Evolutionary conservation across 2,113 vertebrate genomes (phyloP).

Genomic region (Sciurus niger): DNA sequence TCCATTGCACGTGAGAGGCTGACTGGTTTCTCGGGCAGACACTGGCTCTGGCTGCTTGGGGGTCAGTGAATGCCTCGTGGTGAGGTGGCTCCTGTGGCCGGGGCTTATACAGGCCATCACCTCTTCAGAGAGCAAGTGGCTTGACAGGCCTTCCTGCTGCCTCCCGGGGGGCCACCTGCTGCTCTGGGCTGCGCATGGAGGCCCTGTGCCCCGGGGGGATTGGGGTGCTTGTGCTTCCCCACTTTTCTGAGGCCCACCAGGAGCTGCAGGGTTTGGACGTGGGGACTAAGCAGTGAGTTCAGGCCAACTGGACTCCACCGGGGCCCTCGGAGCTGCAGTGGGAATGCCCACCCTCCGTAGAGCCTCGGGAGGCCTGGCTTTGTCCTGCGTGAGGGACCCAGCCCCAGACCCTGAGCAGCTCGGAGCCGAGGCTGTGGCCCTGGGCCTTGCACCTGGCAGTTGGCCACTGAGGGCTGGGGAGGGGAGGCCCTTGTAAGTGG

Average conservation of each 20-base stretch:
- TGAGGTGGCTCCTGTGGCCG: neutral
- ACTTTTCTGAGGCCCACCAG: neutral
- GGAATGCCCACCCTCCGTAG: neutral
- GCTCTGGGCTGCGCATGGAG: neutral
- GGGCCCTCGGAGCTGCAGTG: neutral
- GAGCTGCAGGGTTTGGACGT: neutral
- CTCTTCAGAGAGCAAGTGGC: too few relatives aligned
- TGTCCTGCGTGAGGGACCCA: neutral
- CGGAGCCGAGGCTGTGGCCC: accelerated
- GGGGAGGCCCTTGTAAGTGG: too few relatives aligned
- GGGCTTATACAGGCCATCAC: neutral
- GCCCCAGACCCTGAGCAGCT: neutral
- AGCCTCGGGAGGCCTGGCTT: neutral
- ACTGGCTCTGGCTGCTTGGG: accelerated
- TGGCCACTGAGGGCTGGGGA: neutral
- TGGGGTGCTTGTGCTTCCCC: neutral
- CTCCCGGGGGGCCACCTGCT: accelerated
- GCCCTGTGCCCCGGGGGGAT: neutral
- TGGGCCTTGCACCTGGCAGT: neutral
- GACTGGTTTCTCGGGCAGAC: neutral
- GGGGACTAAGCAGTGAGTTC: neutral
- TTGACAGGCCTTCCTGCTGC: too few relatives aligned
- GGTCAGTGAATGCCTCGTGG: too few relatives aligned
- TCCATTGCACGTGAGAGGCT: neutral
- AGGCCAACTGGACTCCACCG: neutral